phyloP scores from a whole-genome alignment of 2,797 vertebrate genomes.

The Platalea minor region DNA sequence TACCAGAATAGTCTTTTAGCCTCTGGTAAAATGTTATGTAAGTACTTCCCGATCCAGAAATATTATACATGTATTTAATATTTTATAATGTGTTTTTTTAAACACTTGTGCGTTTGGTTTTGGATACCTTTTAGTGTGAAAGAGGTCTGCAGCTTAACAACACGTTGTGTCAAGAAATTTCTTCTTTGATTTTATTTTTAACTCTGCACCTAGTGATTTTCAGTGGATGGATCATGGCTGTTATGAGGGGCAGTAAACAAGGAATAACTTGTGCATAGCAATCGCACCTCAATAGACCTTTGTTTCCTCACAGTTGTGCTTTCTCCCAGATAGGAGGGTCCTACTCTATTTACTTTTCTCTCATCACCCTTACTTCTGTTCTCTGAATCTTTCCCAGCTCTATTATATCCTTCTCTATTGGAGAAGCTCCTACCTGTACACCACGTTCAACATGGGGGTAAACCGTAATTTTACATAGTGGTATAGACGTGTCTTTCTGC shows the following conservation, averaged over 20 bases:
- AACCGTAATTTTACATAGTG: not conserved
- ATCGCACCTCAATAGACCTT: not conserved
- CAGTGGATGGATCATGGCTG: not conserved
- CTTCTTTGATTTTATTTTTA: not conserved
- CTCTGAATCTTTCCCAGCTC: not conserved
- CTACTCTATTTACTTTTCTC: not conserved
- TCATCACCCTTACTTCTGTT: not conserved
- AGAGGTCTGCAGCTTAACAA: not conserved
- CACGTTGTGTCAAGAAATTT: not conserved
- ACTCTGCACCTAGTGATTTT: not conserved
- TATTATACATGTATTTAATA: not conserved
- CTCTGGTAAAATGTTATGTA: not conserved
- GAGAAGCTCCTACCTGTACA: not conserved
- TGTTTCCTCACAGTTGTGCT: not conserved
- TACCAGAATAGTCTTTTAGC: not conserved
- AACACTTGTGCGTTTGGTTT: not conserved
- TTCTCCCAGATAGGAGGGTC: not conserved
- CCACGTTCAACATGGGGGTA: not conserved
- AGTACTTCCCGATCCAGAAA: not conserved
- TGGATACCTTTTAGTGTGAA: not conserved
- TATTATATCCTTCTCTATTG: not conserved
- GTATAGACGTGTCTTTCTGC: not conserved
- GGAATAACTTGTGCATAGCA: not conserved
- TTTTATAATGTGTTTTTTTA: not conserved
- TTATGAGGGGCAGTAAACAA: not conserved